Evolutionary conservation across 2,797 vertebrate species (phyloP), one percentile per base, ranked within the genome.

Genomic region (Leptodactylus fallax): DNA sequence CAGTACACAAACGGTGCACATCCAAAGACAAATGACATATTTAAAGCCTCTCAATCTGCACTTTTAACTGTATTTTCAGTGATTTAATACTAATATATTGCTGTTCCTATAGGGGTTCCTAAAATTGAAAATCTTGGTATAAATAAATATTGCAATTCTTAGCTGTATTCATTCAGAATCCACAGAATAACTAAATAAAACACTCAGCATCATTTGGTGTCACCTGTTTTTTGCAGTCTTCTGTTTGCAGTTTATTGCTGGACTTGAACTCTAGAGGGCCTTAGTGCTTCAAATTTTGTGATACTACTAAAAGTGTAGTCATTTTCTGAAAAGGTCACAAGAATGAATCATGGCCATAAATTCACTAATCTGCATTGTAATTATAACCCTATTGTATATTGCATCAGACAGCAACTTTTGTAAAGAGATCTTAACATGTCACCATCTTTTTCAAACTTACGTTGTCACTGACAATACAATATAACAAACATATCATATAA

Each of bases 191-290:
- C 6, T n/a, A 49, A 7, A 16, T 1, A 7, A 9, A 74, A 7
- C 45, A n/a, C 3, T 45, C 36, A 36, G 36, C 36, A 12, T 25
- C 45, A 10, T 47, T 0, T 16, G 45, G 27, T 49, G 71, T 19
- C 45, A 19, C 17, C 45, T 74, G 47, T 49, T 11, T 76, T 51
- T 10, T 19, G 9, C 36, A 21, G 19, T 51, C 47, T 77, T 77
- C 4, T 23, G 21, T 53, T 77, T 23, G 21, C 49, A 77, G 21
- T 16, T 19, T 63, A 65, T 47, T 83, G 49, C 69, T 55, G 9
- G 14, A 27, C 25, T 25, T 67, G 55, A 45, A 83, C 87, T 88
- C 87, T 88, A 88, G 87, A 81, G 83, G 87, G 83, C 87, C 79
- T 55, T 65, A 72, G 69, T 65, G 79, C 72, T 76, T 85, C 58